Percentiles rank a stretch among this genome's conserved stretches.
phyloP scores from a whole-genome alignment of 2,888 invertebrate genomes.

The Pediacus dermestoides region DNA sequence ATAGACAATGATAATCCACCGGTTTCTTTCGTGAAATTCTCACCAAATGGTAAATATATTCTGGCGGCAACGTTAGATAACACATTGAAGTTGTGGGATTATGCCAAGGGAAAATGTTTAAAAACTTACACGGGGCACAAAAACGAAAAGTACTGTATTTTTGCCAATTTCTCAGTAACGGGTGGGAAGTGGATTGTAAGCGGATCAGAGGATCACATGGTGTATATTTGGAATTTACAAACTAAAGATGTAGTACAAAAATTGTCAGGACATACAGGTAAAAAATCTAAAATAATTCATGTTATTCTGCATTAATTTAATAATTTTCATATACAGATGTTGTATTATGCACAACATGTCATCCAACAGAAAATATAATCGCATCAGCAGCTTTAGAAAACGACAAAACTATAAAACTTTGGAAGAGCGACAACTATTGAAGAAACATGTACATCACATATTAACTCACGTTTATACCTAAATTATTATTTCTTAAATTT shows the following conservation, averaged over 20 bases:
- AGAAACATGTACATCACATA: too few relatives aligned
- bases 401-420: slow-evolving; percentile 98
- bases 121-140: slow-evolving; percentile 98
- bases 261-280: slow-evolving; percentile 93
- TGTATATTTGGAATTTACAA: slow-evolving; percentile 99
- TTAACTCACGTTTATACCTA: too few relatives aligned
- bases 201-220: slow-evolving; percentile 98
- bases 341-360: slow-evolving; percentile 97
- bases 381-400: slow-evolving; percentile 98
- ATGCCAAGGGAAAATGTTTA: slow-evolving; percentile 95
- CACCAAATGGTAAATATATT: slow-evolving; percentile 99
- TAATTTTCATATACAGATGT: slow-evolving; percentile 58
- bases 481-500: too few relatives aligned
- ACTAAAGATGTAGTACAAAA: slow-evolving; percentile 99
- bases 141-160: slow-evolving; percentile 99
- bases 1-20: slow-evolving; percentile 99
- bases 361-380: slow-evolving; percentile 98
- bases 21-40: slow-evolving; percentile 99
- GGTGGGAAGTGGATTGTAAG: slow-evolving; percentile 99
- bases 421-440: slow-evolving; percentile 99
- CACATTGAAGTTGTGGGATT: slow-evolving; percentile 98
- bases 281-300: too few relatives aligned
- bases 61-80: slow-evolving; percentile 97
- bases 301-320: not conserved
- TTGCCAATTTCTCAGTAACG: slow-evolving; percentile 99